Conservation (phyloP, 1,140 invertebrate species). For the Magallana angulata region DNA sequence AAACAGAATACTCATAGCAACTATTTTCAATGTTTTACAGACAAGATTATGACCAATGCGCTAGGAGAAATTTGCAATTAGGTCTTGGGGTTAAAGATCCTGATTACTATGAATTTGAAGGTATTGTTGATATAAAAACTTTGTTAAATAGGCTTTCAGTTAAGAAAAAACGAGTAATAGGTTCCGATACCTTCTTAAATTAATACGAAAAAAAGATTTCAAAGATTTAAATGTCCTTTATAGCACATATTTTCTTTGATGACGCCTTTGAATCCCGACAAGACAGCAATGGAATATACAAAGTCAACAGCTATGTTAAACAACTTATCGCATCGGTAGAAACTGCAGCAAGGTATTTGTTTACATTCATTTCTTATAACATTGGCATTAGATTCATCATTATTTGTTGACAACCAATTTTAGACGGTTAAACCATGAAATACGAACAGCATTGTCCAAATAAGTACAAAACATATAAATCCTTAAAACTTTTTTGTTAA, state of each 20-base stretch:
- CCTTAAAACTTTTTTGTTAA: too few species aligned
- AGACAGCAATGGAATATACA: neutral
- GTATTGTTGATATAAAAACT: slow-evolving; percentile 70
- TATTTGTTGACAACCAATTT: too few species aligned
- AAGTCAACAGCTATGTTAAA: slow-evolving; percentile 6
- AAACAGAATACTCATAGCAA: neutral
- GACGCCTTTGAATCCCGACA: slow-evolving; percentile 5
- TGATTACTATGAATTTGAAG: slow-evolving; percentile 98
- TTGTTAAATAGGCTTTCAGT: too few species aligned
- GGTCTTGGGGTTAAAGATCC: slow-evolving; percentile 94
- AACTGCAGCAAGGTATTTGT: neutral
- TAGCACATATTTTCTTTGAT: slow-evolving; percentile 34
- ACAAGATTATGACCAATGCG: slow-evolving; percentile 96
- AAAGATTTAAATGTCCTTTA: neutral
- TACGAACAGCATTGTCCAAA: too few species aligned
- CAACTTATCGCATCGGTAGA: neutral
- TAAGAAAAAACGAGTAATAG: neutral
- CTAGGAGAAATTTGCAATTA: slow-evolving; percentile 92
- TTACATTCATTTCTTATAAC: too few species aligned
- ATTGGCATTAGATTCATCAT: too few species aligned
- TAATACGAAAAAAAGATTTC: too few species aligned
- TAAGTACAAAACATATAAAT: too few species aligned
- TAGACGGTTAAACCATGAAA: too few species aligned
- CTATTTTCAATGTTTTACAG: slow-evolving; percentile 66
- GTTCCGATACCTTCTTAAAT: too few species aligned